These are phyloP conservation scores for Spinus pinus DNA, from an alignment of 2,797 vertebrate species.

Conservation along the genomic window DNA sequence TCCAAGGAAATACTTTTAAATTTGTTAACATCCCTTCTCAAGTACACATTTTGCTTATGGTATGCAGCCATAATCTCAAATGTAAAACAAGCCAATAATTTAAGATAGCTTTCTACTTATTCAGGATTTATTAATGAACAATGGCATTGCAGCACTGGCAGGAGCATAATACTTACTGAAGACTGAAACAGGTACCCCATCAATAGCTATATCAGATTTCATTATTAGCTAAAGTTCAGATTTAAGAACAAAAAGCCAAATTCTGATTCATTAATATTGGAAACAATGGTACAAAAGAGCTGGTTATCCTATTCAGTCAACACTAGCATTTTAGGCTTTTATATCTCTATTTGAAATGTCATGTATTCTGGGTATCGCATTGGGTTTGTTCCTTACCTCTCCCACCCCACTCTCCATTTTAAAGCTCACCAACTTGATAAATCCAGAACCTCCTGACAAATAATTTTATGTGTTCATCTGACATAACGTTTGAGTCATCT, in stretches of 20 bases:
- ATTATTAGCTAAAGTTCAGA: not conserved
- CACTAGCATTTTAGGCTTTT: not conserved
- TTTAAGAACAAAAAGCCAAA: not conserved
- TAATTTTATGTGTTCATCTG: conserved; percentile 35
- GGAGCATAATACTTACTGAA: not conserved
- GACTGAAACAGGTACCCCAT: not conserved
- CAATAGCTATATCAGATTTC: not conserved
- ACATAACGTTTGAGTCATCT: conserved; percentile 70
- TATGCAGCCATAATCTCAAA: not conserved
- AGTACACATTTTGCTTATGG: not conserved
- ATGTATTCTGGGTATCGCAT: not conserved
- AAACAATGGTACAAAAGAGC: not conserved
- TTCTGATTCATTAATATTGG: not conserved
- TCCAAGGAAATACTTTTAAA: not conserved
- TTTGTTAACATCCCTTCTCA: not conserved
- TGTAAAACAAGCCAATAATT: not conserved
- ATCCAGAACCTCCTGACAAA: conserved; percentile 71
- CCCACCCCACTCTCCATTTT: not conserved
- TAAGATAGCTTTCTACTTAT: not conserved
- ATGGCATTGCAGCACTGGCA: not conserved
- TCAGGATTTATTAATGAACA: not conserved
- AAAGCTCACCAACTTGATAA: conserved; percentile 41
- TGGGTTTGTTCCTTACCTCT: not conserved
- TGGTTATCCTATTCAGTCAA: not conserved
- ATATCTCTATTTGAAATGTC: not conserved